These are phyloP conservation scores for Lasioglossum baleicum DNA, from an alignment of 1,140 invertebrate species.

Conservation along the genomic window DNA sequence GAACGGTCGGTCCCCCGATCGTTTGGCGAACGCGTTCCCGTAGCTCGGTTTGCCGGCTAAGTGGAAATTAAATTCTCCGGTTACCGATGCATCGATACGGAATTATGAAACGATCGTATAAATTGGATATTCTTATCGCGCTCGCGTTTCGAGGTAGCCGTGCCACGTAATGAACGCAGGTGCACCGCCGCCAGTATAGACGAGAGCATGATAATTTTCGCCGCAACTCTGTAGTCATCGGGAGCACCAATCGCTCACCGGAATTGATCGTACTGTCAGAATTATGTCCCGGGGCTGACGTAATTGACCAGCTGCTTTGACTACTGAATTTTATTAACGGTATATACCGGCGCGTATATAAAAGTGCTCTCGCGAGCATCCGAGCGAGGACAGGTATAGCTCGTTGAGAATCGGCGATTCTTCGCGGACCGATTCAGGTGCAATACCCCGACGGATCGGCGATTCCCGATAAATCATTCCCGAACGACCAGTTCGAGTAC, in stretches of 20 bases:
- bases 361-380: too few species aligned
- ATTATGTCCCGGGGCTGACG: slow-evolving; percentile 35
- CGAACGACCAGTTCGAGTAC: too few species aligned
- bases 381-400: too few species aligned
- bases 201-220: slow-evolving; percentile 50
- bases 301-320: slow-evolving; percentile 45
- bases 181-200: slow-evolving; percentile 38
- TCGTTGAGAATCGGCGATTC: neutral
- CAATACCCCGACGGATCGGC: too few species aligned
- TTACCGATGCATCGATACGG: slow-evolving; percentile 31
- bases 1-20: too few species aligned
- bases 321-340: slow-evolving; percentile 35
- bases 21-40: too few species aligned
- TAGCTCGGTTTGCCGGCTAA: too few species aligned
- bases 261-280: slow-evolving; percentile 36
- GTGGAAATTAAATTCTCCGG: slow-evolving; percentile 32
- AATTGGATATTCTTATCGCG: slow-evolving; percentile 61
- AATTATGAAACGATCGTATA: slow-evolving; percentile 57
- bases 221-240: slow-evolving; percentile 37
- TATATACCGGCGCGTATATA: too few species aligned
- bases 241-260: slow-evolving; percentile 18
- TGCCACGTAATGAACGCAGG: slow-evolving; percentile 55
- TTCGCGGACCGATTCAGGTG: too few species aligned
- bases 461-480: too few species aligned
- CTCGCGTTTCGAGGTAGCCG: slow-evolving; percentile 7